Percentiles rank a stretch among this genome's conserved stretches.
Evolutionary conservation across 2,797 vertebrate genomes (phyloP).

Genomic region (Cichlasoma orientale): DNA sequence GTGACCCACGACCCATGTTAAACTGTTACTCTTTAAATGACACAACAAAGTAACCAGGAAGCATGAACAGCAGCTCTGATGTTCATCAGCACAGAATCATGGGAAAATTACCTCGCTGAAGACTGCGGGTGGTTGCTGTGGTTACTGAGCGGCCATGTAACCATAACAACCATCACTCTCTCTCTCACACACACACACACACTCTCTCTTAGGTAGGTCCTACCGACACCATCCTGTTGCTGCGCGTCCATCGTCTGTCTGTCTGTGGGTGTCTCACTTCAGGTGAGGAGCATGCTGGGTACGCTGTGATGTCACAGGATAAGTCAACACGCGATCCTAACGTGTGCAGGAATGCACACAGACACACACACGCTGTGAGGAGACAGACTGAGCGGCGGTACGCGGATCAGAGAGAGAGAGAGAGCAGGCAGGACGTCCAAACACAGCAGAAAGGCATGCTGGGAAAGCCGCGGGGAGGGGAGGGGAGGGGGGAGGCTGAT

Average conservation of each 20-base stretch:
- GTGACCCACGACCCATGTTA: background rate
- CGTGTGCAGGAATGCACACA: background rate
- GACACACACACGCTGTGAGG: background rate
- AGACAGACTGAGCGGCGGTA: constrained; percentile 9
- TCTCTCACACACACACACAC: background rate
- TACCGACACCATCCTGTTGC: constrained; percentile 34
- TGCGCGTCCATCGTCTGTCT: constrained; percentile 28
- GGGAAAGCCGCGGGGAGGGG: constrained; percentile 27
- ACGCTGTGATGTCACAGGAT: constrained; percentile 34
- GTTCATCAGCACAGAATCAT: background rate
- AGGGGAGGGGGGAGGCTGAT: background rate
- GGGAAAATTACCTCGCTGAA: background rate
- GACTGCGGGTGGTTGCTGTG: background rate
- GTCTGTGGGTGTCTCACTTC: background rate
- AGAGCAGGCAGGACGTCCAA: constrained; percentile 7
- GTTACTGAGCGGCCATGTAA: background rate
- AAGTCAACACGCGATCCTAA: background rate
- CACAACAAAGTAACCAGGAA: too few relatives aligned
- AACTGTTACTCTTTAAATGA: background rate
- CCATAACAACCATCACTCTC: background rate
- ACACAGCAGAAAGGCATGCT: constrained; percentile 35
- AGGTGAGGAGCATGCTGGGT: constrained; percentile 42
- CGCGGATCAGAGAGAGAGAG: constrained; percentile 31
- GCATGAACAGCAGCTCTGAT: background rate
- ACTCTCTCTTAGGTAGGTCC: constrained; percentile 11